These are phyloP conservation scores for Hypolimnas misippus DNA, from an alignment of 2,888 invertebrate genomes.

Conservation along the genomic window DNA sequence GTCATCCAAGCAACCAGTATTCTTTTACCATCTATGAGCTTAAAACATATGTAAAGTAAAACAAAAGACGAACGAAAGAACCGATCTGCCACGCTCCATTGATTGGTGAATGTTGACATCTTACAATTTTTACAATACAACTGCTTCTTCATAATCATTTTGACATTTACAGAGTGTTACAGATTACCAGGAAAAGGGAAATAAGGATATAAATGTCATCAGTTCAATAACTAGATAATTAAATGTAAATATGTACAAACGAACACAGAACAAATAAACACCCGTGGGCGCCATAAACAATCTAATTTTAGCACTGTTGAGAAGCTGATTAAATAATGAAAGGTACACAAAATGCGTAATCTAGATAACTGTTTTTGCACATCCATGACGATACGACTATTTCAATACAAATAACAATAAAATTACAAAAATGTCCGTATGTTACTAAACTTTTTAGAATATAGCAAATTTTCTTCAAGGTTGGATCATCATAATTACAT, in stretches of 20 bases:
- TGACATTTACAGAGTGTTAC: not conserved
- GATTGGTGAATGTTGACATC: too few relatives aligned
- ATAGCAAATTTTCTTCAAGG: too few relatives aligned
- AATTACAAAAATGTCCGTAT: not conserved
- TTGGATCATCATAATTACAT: too few relatives aligned
- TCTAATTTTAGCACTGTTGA: constrained; percentile 36
- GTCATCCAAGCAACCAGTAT: too few relatives aligned
- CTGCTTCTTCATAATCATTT: not conserved
- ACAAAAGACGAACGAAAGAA: too few relatives aligned
- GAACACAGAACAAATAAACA: constrained; percentile 22
- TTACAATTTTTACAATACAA: too few relatives aligned
- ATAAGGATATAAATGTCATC: not conserved
- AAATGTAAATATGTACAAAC: not conserved
- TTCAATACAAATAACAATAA: not conserved
- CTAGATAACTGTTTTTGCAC: constrained; percentile 16
- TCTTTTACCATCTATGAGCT: too few relatives aligned
- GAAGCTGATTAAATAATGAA: constrained; percentile 39
- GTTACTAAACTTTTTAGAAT: not conserved
- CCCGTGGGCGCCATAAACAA: constrained; percentile 15
- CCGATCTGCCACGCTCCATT: too few relatives aligned
- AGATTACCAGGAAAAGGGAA: not conserved
- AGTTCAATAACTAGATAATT: constrained; percentile 5
- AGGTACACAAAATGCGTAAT: constrained; percentile 26
- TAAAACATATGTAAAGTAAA: too few relatives aligned
- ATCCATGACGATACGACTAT: constrained; percentile 9